A percentile compares a stretch with the other conserved stretches of the same genome.
phyloP scores from a whole-genome alignment of 1,140 invertebrate species.

The Eciton burchellii region DNA sequence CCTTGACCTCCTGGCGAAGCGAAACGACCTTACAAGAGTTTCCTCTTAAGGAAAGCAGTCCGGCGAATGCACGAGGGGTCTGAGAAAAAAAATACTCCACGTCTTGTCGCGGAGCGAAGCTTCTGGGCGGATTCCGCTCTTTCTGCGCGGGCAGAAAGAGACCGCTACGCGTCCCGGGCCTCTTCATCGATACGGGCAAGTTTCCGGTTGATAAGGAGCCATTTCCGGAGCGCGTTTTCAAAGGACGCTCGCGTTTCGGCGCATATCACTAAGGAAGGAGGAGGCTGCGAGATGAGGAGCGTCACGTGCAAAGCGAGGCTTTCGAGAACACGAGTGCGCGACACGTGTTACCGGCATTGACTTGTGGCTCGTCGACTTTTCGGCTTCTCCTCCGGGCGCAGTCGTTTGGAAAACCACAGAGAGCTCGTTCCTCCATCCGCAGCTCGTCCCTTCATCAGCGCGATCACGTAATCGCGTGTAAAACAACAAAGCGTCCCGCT shows the following conservation, averaged over 20 bases:
- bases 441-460: too few species aligned
- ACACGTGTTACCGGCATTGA: constrained; percentile 68
- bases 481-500: neutral
- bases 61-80: constrained; percentile 38
- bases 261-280: constrained; percentile 60
- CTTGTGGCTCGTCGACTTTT: neutral
- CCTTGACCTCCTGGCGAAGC: constrained; percentile 62
- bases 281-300: constrained; percentile 32
- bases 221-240: constrained; percentile 20
- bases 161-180: neutral
- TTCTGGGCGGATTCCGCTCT: constrained; percentile 44
- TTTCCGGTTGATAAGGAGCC: constrained; percentile 22
- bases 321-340: constrained; percentile 65
- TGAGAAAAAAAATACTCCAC: constrained; percentile 39
- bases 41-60: constrained; percentile 71
- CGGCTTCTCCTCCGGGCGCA: constrained; percentile 16
- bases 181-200: neutral
- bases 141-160: neutral
- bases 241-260: neutral
- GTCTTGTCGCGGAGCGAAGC: neutral
- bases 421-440: neutral
- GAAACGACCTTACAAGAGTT: constrained; percentile 76
- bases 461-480: neutral
- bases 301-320: constrained; percentile 56
- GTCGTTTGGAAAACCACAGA: constrained; percentile 26